Percentiles rank a stretch among this genome's conserved stretches.
Evolutionary conservation across 2,888 invertebrate species (phyloP).

Genomic region (Xanthia togata): DNA sequence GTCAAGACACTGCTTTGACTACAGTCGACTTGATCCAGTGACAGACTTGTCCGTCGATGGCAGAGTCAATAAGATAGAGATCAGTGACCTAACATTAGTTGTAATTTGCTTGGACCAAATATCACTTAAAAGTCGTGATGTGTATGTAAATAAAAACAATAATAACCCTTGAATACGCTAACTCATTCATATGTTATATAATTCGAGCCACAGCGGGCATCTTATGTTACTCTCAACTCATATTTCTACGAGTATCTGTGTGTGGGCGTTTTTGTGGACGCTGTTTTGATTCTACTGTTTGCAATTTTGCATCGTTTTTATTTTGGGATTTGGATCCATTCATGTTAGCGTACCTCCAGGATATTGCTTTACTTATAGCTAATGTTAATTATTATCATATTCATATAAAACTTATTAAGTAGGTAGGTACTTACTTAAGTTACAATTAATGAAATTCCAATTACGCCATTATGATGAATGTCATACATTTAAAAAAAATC

Average conservation of each 20-base stretch:
- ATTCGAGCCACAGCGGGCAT: constrained; percentile 36
- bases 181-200: constrained; percentile 23
- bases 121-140: constrained; percentile 32
- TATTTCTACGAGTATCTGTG: constrained; percentile 43
- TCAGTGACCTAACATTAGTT: constrained; percentile 63
- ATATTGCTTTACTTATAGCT: constrained; percentile 21
- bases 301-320: constrained; percentile 7
- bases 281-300: constrained; percentile 20
- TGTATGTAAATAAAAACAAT: constrained; percentile 46
- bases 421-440: too few relatives aligned
- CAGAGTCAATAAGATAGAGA: constrained; percentile 63
- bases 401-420: constrained; percentile 35
- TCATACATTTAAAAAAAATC: constrained; percentile 36
- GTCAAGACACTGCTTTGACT: constrained; percentile 63
- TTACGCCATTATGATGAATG: constrained; percentile 30
- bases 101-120: constrained; percentile 53
- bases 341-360: constrained; percentile 10
- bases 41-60: constrained; percentile 34
- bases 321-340: constrained; percentile 11
- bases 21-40: constrained; percentile 55
- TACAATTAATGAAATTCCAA: constrained; percentile 31
- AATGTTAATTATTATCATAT: constrained; percentile 26
- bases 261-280: constrained; percentile 23
- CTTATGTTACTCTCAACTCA: constrained; percentile 27
- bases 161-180: constrained; percentile 24